Percentiles rank a stretch among this genome's conserved stretches.
Evolutionary conservation across 2,888 invertebrate genomes (phyloP).

Genomic region (Leistus spinibarbis): DNA sequence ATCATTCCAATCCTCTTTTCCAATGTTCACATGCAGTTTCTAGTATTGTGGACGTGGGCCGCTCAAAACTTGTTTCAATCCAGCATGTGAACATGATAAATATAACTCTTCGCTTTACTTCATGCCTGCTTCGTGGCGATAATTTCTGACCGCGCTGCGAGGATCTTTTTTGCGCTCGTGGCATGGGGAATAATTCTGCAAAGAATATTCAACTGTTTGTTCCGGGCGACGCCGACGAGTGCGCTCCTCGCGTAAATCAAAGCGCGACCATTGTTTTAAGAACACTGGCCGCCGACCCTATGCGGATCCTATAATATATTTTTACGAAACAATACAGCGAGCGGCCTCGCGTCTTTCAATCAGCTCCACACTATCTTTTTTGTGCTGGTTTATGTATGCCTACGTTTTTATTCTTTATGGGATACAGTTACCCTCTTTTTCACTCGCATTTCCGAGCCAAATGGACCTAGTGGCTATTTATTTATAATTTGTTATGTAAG

Average conservation of each 20-base stretch:
- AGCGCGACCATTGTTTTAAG: conserved; percentile 23
- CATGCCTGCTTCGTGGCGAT: not conserved
- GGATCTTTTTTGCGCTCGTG: conserved; percentile 24
- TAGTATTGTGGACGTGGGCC: not conserved
- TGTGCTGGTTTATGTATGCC: not conserved
- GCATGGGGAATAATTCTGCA: conserved; percentile 34
- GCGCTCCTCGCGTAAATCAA: conserved; percentile 18
- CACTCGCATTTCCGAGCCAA: not conserved
- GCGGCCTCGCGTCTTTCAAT: conserved; percentile 16
- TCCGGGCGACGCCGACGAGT: conserved; percentile 13
- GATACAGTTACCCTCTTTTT: not conserved
- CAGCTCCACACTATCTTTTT: conserved; percentile 11
- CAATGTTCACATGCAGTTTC: not conserved
- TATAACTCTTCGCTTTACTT: not conserved
- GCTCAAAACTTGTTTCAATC: not conserved
- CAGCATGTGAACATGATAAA: not conserved
- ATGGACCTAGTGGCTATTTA: not conserved
- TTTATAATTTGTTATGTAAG: no score
- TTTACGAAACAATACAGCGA: conserved; percentile 36
- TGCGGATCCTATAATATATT: conserved; percentile 34
- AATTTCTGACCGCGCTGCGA: conserved; percentile 8
- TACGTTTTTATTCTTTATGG: not conserved
- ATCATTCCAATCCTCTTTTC: not conserved
- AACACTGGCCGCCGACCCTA: conserved; percentile 5
- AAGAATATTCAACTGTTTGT: conserved; percentile 36